Percentiles rank a stretch among this genome's conserved stretches.
phyloP scores from a whole-genome alignment of 2,888 invertebrate genomes.

The Aleiodes testaceus region DNA sequence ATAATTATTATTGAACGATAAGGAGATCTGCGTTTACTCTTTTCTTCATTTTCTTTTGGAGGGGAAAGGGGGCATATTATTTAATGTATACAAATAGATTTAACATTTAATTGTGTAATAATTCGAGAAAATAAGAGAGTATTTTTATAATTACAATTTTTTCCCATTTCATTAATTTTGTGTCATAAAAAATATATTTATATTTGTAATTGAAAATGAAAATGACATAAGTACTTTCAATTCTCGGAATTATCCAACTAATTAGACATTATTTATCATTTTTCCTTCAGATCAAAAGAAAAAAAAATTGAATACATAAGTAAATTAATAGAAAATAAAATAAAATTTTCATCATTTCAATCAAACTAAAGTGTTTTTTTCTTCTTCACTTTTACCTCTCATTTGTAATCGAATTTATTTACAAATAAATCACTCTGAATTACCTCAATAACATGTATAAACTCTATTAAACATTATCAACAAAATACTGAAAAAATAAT shows the following conservation, averaged over 20 bases:
- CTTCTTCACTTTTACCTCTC: constrained; percentile 27
- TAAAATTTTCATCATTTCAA: constrained; percentile 2
- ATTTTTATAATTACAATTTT: constrained; percentile 42
- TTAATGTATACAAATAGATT: constrained; percentile 24
- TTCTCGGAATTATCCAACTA: constrained; percentile 40
- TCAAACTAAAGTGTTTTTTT: constrained; percentile 35
- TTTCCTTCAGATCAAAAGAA: constrained; percentile 42
- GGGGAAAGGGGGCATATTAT: background rate
- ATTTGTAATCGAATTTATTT: constrained; percentile 50
- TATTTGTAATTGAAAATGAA: constrained; percentile 13
- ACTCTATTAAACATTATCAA: constrained; percentile 59
- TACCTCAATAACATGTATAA: constrained; percentile 59
- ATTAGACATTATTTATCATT: constrained; percentile 41
- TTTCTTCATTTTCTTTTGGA: background rate
- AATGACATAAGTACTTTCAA: constrained; percentile 44
- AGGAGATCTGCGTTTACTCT: constrained; percentile 19
- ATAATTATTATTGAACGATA: constrained; percentile 16
- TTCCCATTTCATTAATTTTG: constrained; percentile 6
- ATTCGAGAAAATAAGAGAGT: constrained; percentile 13
- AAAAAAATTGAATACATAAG: constrained; percentile 39
- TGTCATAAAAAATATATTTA: constrained; percentile 27
- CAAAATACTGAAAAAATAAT: constrained; percentile 59
- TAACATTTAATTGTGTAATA: background rate
- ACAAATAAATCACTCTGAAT: constrained; percentile 59
- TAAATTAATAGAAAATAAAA: background rate